These are phyloP conservation scores for Lithodes maja DNA, from an alignment of 2,888 invertebrate species.

Conservation along the genomic window DNA sequence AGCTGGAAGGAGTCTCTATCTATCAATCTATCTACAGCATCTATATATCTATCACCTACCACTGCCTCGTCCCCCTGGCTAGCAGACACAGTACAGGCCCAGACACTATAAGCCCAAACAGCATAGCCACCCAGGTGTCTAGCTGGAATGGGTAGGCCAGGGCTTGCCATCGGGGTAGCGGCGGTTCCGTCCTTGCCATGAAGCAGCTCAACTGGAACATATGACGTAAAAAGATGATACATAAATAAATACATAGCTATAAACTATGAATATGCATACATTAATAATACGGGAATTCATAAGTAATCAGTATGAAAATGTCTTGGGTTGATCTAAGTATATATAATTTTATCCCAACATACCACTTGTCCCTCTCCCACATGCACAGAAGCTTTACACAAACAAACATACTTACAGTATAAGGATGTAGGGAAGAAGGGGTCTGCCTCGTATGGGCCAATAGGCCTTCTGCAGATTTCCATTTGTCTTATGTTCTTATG, in stretches of 20 bases:
- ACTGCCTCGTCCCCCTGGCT: conserved; percentile 9
- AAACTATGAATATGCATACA: not conserved
- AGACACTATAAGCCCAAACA: conserved; percentile 29
- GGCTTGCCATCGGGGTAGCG: conserved; percentile 62
- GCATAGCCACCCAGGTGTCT: conserved; percentile 60
- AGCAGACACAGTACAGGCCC: conserved; percentile 43
- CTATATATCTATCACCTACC: not conserved
- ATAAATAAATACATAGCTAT: not conserved
- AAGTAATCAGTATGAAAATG: not conserved
- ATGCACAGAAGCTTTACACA: no score
- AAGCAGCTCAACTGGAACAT: conserved; percentile 60
- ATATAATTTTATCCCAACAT: no score
- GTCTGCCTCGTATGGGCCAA: no score
- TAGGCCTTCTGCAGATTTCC: no score
- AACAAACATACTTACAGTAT: no score
- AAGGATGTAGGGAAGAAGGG: no score
- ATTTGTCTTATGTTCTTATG: no score
- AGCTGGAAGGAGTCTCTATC: conserved; percentile 47
- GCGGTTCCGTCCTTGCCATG: conserved; percentile 50
- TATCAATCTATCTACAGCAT: no score
- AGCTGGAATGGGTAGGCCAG: conserved; percentile 63
- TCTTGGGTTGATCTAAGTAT: no score
- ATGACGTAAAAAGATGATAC: not conserved
- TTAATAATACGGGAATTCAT: not conserved
- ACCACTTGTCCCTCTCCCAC: no score